Base-by-base conservation (phyloP, 2,797 vertebrate genomes). In the Alca torda region DNA sequence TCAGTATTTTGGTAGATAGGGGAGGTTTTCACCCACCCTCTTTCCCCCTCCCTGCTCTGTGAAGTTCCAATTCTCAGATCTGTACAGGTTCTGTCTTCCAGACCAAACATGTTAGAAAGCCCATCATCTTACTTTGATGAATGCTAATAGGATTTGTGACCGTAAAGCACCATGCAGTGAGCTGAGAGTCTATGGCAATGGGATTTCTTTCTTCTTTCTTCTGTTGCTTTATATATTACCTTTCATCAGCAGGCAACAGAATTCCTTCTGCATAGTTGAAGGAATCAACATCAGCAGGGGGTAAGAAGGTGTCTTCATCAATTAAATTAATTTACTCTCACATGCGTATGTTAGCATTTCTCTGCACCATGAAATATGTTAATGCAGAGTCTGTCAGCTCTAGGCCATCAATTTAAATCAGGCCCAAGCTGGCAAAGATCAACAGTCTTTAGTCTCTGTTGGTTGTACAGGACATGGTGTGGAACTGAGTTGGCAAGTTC, bases 121-220 rank as follows among this genome's bases (percentile, higher is more conserved):
- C 33, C 33, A 76, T 88, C 60, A 50, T 76, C 59, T 67, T 48
- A 51, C 64, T 85, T 69, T 90, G 82, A 94, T 95, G 78, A 85
- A 81, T 51, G 54, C 57, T 91, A 69, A 86, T 61, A 54, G 65
- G 82, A 84, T 95, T 88, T 90, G 56, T 68, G 92, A 53, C 68
- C 0, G 0, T 56, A 69, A 91, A 96, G 50, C 56, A 72, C n/a
- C 56, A 54, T 2, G 2, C 33, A 57, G 35, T 19, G 65, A 95
- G 46, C 13, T 81, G 54, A 64, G 48, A 57, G 23, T 26, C 69
- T 70, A 31, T 89, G 64, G 25, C 74, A 76, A 51, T 67, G 4
- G 7, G 10, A 11, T 63, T 31, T 17, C 35, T 51, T 39, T 64
- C 50, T 43, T 16, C 16, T 59, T 88, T 26, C 16, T 61, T 65